Evolutionary conservation across 2,888 invertebrate species (phyloP).

Genomic region (Drosophila neonasuta): DNA sequence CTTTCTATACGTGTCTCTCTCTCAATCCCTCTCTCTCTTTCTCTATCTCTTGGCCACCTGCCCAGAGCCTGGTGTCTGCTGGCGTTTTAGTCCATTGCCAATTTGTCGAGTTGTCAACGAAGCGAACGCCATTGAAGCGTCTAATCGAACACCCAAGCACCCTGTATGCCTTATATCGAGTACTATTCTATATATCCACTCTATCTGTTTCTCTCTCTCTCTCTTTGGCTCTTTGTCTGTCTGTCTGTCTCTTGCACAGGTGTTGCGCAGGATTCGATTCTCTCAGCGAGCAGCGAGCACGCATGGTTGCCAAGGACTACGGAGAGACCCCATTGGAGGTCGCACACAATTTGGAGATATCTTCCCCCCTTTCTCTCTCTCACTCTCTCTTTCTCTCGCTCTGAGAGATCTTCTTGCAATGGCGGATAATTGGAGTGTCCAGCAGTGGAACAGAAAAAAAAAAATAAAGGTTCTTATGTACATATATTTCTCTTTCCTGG

Average conservation of each 20-base stretch:
- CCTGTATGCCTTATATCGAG: slow-evolving; percentile 3
- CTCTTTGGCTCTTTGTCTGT: not conserved
- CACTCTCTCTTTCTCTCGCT: not conserved
- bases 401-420: slow-evolving; percentile 28
- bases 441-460: slow-evolving; percentile 5
- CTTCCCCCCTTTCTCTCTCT: not conserved
- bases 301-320: slow-evolving; percentile 20
- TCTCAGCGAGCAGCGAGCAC: slow-evolving; percentile 3
- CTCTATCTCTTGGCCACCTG: slow-evolving; percentile 6
- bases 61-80: not conserved
- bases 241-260: slow-evolving; percentile 46
- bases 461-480: too few species aligned
- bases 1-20: not conserved
- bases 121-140: slow-evolving; percentile 59
- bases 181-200: slow-evolving; percentile 12
- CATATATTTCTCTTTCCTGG: too few species aligned
- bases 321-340: not conserved
- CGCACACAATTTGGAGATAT: not conserved
- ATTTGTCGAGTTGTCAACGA: slow-evolving; percentile 37
- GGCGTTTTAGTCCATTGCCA: slow-evolving; percentile 25
- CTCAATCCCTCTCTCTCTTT: not conserved
- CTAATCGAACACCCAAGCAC: slow-evolving; percentile 47
- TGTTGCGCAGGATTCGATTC: slow-evolving; percentile 54
- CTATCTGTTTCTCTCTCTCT: slow-evolving; percentile 1
- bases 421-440: slow-evolving; percentile 2